Percentiles rank a stretch among this genome's conserved stretches.
phyloP scores from a whole-genome alignment of 2,113 vertebrate genomes.

The Albula goreensis region DNA sequence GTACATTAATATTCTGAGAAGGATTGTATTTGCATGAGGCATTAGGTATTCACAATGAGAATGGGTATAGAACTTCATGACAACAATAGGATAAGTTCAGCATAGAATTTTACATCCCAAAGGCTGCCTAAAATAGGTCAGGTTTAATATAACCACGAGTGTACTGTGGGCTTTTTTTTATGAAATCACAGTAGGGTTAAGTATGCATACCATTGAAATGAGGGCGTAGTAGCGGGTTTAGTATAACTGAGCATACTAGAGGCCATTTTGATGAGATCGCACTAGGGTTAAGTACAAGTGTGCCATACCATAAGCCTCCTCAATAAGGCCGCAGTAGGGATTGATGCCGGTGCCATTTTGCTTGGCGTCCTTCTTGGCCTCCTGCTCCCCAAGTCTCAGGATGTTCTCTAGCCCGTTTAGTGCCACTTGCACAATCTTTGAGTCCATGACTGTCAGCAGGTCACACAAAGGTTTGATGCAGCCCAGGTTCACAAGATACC shows the following conservation, averaged over 20 bases:
- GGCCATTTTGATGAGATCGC: background rate
- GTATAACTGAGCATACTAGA: background rate
- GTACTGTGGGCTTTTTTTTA: no score
- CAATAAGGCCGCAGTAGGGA: slow-evolving; percentile 94
- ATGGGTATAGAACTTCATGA: no score
- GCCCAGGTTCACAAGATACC: slow-evolving; percentile 91
- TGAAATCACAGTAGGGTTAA: no score
- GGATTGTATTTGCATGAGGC: no score
- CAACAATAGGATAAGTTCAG: slow-evolving; percentile 86
- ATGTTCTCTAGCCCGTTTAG: slow-evolving; percentile 95
- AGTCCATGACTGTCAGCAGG: slow-evolving; percentile 96
- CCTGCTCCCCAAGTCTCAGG: slow-evolving; percentile 91
- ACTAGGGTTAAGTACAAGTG: background rate
- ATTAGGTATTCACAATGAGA: no score
- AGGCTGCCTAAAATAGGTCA: background rate
- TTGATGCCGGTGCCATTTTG: slow-evolving; percentile 85
- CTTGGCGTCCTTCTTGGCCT: slow-evolving; percentile 92
- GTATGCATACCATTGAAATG: no score
- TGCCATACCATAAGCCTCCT: slow-evolving; percentile 87
- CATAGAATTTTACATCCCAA: background rate
- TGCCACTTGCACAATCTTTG: slow-evolving; percentile 95
- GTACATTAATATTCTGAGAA: no score
- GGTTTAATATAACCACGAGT: no score
- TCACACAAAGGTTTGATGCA: slow-evolving; percentile 96
- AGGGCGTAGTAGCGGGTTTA: background rate